These are phyloP conservation scores for Dendrolimus houi DNA, from an alignment of 2,888 invertebrate species.

Conservation along the genomic window DNA sequence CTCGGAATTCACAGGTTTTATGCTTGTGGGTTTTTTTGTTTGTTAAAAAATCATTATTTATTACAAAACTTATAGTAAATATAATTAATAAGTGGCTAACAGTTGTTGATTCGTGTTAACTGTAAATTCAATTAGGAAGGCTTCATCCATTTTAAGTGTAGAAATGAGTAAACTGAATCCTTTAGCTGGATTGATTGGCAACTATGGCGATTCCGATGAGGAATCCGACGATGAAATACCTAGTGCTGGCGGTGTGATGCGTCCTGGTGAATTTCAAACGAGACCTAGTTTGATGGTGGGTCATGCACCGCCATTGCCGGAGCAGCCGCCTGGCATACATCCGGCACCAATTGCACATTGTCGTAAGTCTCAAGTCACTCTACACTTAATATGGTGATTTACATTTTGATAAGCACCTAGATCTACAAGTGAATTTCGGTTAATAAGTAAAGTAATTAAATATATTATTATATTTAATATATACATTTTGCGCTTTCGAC, in stretches of 20 bases:
- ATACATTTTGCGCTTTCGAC: too few species aligned
- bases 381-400: not conserved
- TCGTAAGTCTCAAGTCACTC: conserved; percentile 36
- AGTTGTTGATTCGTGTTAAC: too few species aligned
- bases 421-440: too few species aligned
- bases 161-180: conserved; percentile 60
- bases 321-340: conserved; percentile 36
- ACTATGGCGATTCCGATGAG: conserved; percentile 62
- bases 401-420: not conserved
- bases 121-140: too few species aligned
- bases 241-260: not conserved
- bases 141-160: too few species aligned
- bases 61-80: too few species aligned
- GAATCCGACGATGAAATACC: conserved; percentile 41
- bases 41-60: too few species aligned
- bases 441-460: too few species aligned
- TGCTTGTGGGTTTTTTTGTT: too few species aligned
- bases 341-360: conserved; percentile 62
- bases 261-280: not conserved
- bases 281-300: conserved; percentile 2
- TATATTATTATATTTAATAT: too few species aligned
- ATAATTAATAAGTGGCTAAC: too few species aligned
- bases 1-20: too few species aligned
- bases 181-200: conserved; percentile 48
- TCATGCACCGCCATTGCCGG: conserved; percentile 10